Evolutionary conservation across 64 coral and sea anemone species (phyloP).

Genomic region (Porites lutea): DNA sequence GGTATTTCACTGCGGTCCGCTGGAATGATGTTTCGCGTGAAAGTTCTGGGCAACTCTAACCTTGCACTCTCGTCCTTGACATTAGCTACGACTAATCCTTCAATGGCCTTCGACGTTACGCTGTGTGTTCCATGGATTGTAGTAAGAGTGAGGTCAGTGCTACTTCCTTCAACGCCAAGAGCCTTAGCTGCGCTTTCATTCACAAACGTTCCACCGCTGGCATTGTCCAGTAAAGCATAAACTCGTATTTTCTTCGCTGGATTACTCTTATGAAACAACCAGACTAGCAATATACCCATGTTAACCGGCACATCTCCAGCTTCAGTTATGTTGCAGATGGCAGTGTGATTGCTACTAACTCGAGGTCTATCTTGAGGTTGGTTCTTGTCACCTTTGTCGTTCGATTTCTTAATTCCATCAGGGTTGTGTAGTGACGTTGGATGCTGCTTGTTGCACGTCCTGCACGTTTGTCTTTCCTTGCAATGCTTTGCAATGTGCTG

Average conservation of each 20-base stretch:
- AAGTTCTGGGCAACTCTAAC: conserved; percentile 32
- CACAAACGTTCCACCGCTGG: conserved; percentile 79
- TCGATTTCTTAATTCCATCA: background rate
- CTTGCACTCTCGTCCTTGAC: background rate
- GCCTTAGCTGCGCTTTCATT: background rate
- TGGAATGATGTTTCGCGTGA: conserved; percentile 60
- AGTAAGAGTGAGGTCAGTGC: conserved; percentile 62
- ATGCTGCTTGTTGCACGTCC: conserved; percentile 72
- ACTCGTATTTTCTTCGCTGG: conserved; percentile 60
- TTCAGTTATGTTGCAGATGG: conserved; percentile 48
- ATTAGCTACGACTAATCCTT: background rate
- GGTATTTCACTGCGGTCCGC: conserved; percentile 71
- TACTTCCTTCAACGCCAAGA: conserved; percentile 70
- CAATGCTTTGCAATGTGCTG: conserved; percentile 59
- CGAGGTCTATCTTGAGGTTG: background rate
- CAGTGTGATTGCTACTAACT: conserved; percentile 24
- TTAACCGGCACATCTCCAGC: conserved; percentile 53
- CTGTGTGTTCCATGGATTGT: conserved; percentile 67
- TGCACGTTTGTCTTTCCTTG: conserved; percentile 46
- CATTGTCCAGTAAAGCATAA: conserved; percentile 77
- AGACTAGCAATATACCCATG: conserved; percentile 66
- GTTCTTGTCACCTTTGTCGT: background rate
- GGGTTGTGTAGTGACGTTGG: conserved; percentile 69
- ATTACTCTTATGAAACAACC: conserved; percentile 45
- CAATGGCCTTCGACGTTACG: conserved; percentile 44